These are phyloP conservation scores for Dromas ardeola DNA, from an alignment of 2,113 vertebrate species.

Conservation along the genomic window DNA sequence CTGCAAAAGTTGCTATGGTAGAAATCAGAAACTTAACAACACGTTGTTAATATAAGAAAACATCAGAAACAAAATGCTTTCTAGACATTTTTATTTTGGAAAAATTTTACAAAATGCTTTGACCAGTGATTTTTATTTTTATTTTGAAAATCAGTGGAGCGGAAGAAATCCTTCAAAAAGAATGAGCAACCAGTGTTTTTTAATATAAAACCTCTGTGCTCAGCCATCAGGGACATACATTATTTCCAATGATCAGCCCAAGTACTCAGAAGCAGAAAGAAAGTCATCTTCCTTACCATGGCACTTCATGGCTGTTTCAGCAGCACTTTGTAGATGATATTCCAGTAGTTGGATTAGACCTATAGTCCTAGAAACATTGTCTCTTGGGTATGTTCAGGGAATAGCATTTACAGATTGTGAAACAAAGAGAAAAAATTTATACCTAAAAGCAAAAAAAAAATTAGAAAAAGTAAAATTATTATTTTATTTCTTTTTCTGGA, in stretches of 20 bases:
- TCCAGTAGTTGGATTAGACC: neutral
- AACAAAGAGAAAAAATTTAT: neutral
- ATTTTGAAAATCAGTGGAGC: neutral
- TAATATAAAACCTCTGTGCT: neutral
- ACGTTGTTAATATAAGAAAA: neutral
- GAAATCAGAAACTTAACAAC: neutral
- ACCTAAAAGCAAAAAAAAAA: neutral
- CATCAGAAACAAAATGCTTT: neutral
- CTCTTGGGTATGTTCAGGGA: neutral
- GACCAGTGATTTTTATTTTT: neutral
- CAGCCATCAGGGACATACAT: neutral
- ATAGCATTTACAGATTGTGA: neutral
- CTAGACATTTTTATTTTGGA: neutral
- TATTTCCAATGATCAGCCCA: neutral
- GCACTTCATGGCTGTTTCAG: neutral
- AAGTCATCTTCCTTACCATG: neutral
- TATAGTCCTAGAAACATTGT: neutral
- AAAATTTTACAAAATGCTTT: neutral
- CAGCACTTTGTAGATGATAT: neutral
- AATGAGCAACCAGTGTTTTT: neutral
- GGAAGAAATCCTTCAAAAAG: neutral
- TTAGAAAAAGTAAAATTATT: too few relatives aligned
- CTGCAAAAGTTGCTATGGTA: neutral
- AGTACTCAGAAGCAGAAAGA: neutral
- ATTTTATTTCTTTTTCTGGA: neutral